Evolutionary conservation across 2,888 invertebrate species (phyloP).

Genomic region (Patella caerulea): DNA sequence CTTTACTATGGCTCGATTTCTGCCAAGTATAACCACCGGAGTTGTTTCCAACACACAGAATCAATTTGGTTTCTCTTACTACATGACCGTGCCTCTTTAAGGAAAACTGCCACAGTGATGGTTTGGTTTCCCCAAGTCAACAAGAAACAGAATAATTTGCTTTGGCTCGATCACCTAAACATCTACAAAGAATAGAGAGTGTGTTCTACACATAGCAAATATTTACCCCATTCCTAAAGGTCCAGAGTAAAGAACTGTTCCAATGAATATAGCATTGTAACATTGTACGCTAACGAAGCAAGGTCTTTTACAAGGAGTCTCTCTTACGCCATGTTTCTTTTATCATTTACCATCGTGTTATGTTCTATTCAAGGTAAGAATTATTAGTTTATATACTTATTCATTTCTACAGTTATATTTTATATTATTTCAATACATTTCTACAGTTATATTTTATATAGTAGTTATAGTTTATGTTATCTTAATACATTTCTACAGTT

Average conservation of each 20-base stretch:
- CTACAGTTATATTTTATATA: no score
- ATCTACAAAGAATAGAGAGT: slow-evolving; percentile 1
- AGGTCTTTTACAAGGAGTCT: background rate
- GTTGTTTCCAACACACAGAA: no score
- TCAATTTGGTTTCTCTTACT: no score
- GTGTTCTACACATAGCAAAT: background rate
- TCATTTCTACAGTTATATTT: background rate
- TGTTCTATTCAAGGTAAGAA: slow-evolving; percentile 1
- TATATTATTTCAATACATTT: background rate
- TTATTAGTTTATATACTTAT: background rate
- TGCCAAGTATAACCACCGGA: no score
- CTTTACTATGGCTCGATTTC: no score
- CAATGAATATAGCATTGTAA: background rate
- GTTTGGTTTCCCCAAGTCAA: background rate
- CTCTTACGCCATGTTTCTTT: background rate
- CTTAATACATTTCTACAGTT: no score
- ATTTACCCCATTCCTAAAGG: slow-evolving; percentile 1
- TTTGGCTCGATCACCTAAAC: background rate
- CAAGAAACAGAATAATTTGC: background rate
- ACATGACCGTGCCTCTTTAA: no score
- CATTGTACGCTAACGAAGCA: background rate
- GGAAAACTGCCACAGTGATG: no score
- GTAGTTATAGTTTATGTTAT: no score
- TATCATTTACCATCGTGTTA: background rate
- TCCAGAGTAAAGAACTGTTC: background rate